Evolutionary conservation across 2,113 vertebrate genomes (phyloP).

Genomic region (Paedocypris sp.): DNA sequence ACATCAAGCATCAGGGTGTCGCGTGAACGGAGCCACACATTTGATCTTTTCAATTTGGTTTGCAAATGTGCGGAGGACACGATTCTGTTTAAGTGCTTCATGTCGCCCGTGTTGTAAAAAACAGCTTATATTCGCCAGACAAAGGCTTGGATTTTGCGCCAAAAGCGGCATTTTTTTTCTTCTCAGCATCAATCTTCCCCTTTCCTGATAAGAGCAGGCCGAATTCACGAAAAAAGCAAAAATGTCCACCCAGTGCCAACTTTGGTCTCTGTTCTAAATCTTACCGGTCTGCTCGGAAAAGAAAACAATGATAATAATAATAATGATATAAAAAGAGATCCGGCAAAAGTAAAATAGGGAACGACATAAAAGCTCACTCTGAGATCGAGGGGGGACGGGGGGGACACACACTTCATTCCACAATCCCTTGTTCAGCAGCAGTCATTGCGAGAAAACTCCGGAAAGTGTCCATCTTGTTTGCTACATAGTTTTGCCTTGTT

Average conservation of each 20-base stretch:
- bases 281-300: conserved; percentile 32
- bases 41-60: conserved; percentile 25
- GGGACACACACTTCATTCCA: conserved; percentile 24
- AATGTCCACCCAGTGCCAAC: conserved; percentile 34
- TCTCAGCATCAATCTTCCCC: too few species aligned
- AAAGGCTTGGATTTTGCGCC: conserved; percentile 35
- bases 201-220: too few species aligned
- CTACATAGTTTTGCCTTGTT: conserved; percentile 56
- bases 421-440: conserved; percentile 46
- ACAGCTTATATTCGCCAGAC: conserved; percentile 22
- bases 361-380: not conserved
- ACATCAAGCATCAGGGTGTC: conserved; percentile 29
- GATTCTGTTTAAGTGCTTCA: conserved; percentile 42
- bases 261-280: conserved; percentile 58
- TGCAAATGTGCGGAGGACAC: conserved; percentile 16
- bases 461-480: conserved; percentile 46
- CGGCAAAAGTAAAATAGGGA: conserved; percentile 16
- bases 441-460: conserved; percentile 44
- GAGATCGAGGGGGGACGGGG: too few species aligned
- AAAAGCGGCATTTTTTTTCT: too few species aligned
- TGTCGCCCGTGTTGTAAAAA: conserved; percentile 13
- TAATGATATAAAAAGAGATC: too few species aligned
- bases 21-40: conserved; percentile 32
- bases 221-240: conserved; percentile 2
- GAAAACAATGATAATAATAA: conserved; percentile 9